These are phyloP conservation scores for Egretta garzetta DNA, from an alignment of 2,113 vertebrate genomes.

Conservation along the genomic window DNA sequence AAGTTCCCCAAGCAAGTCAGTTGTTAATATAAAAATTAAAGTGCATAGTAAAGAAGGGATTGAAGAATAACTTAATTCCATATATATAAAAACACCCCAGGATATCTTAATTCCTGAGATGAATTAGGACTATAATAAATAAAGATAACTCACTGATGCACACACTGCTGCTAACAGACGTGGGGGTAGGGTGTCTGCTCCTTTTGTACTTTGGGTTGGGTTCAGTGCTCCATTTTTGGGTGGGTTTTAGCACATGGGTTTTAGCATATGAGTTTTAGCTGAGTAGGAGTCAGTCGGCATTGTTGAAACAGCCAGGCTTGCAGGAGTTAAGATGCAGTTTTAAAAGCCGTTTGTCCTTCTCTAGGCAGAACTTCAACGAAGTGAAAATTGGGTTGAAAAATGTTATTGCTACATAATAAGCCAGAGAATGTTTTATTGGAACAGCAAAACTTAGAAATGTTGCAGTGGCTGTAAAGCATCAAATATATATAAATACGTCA, in stretches of 20 bases:
- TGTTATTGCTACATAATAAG: not conserved
- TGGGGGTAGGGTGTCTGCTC: not conserved
- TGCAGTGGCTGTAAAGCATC: constrained; percentile 17
- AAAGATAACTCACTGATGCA: not conserved
- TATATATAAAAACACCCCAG: not conserved
- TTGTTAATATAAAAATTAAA: not conserved
- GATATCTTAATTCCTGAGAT: not conserved
- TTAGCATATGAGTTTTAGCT: not conserved
- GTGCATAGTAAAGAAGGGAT: not conserved
- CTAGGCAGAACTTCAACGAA: not conserved
- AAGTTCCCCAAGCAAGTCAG: not conserved
- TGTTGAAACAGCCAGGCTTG: not conserved
- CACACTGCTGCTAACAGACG: not conserved
- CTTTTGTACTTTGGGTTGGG: not conserved
- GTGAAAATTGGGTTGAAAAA: constrained; percentile 13
- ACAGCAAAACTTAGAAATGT: not conserved
- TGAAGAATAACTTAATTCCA: not conserved
- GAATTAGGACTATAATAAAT: not conserved
- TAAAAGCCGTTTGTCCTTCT: not conserved
- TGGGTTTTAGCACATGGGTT: too few relatives aligned
- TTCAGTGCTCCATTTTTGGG: not conserved
- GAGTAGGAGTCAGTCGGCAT: not conserved
- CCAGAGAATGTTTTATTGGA: constrained; percentile 23
- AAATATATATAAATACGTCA: constrained; percentile 3
- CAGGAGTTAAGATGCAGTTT: not conserved